phyloP scores from a whole-genome alignment of 2,113 vertebrate species.

The Pelobates fuscus region DNA sequence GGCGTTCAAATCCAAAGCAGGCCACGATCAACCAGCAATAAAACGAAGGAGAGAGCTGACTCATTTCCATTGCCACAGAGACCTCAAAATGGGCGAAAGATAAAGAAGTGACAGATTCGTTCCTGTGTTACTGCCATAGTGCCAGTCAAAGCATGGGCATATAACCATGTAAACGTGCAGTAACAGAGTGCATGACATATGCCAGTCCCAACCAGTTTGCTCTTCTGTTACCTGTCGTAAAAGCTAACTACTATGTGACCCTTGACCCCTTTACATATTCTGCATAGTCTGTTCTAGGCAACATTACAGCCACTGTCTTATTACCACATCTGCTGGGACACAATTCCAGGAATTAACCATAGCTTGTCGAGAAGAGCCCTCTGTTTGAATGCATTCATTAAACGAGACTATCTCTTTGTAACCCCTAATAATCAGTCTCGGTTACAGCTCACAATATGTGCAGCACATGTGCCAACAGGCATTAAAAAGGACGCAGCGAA shows the following conservation, averaged over 20 bases:
- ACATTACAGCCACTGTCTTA: neutral
- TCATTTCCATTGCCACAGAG: neutral
- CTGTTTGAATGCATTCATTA: too few relatives aligned
- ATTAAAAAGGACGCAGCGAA: too few relatives aligned
- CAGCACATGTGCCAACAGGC: too few relatives aligned
- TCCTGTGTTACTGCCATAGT: neutral
- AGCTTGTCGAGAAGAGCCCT: too few relatives aligned
- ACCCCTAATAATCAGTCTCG: too few relatives aligned
- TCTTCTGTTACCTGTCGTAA: neutral
- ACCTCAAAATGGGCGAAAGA: neutral
- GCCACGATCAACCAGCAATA: constrained; percentile 13
- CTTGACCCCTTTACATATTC: neutral
- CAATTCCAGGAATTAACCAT: neutral
- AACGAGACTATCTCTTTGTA: too few relatives aligned
- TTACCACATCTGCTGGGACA: neutral
- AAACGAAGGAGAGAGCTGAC: neutral
- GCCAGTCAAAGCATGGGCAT: neutral
- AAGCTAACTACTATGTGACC: neutral
- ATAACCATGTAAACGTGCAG: neutral
- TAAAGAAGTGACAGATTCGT: constrained; percentile 12
- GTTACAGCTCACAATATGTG: too few relatives aligned
- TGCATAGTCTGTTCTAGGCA: neutral
- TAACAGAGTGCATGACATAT: neutral
- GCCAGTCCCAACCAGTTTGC: neutral
- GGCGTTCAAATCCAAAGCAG: neutral